Evolutionary conservation across 2,888 invertebrate genomes (phyloP), one percentile per base, ranked within the genome.

Genomic region (Lamellibrachia columna): DNA sequence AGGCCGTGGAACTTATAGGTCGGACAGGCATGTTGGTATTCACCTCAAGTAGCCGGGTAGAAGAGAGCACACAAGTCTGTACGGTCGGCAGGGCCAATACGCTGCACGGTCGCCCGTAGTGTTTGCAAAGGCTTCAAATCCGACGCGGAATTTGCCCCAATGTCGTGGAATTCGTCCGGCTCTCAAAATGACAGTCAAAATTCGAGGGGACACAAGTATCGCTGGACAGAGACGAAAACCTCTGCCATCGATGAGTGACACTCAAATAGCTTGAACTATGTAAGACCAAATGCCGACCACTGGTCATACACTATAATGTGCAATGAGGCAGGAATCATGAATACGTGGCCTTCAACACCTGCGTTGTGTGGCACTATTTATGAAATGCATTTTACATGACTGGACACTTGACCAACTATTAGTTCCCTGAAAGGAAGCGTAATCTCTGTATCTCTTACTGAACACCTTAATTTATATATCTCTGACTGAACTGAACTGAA

Each of bases 51-150:
- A 75, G 75, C 22, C 75, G 22, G n/a, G 6, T 15, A 75, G 75
- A 22, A 3, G 75, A 75, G 75, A 22, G 75, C 15, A 75, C 22
- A 75, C 75, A 75, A n/a, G 75, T n/a, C 15, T 75, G 75, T 22
- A n/a, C 22, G 22, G 75, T 75, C 15, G 75, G 15, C 22, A n/a
- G 22, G 15, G 22, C 22, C 22, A n/a, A 3, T 75, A 75, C 11
- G 40, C 75, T 75, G 75, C 75, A 75, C 22, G 75, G 22, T 15
- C 75, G 75, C 75, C 11, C 75, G 75, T 75, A 75, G 75, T 75
- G 75, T 75, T 75, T 75, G 75, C 75, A 75, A 75, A 75, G 75
- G 75, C 75, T 75, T 75, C 75, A 75, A 22, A 75, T 75, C 75
- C 75, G 75, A 75, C 22, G 75, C 22, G 75, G 75, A 75, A 75